Percentiles rank a stretch among this genome's conserved stretches.
These are phyloP conservation scores for Radopholus similis DNA, from an alignment of 1,140 invertebrate genomes.

Conservation along the genomic window DNA sequence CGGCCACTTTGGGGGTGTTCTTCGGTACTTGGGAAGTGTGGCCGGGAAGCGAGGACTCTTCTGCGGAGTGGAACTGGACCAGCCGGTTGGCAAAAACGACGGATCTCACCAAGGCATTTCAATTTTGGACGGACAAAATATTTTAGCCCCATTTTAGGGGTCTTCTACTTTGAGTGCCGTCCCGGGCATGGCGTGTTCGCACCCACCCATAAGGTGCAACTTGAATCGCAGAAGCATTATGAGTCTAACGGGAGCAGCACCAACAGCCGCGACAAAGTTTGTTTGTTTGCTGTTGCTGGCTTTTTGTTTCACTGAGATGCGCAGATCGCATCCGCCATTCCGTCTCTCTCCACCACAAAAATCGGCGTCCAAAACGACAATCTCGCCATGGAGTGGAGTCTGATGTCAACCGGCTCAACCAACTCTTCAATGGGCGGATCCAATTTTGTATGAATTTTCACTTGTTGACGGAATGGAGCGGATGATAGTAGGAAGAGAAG, in stretches of 20 bases:
- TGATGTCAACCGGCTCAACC: slow-evolving; percentile 26
- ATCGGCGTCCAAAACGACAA: too few relatives aligned
- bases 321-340: too few relatives aligned
- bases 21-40: slow-evolving; percentile 45
- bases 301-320: too few relatives aligned
- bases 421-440: slow-evolving; percentile 3
- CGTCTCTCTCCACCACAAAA: too few relatives aligned
- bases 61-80: slow-evolving; percentile 49
- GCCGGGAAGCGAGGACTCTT: slow-evolving; percentile 49
- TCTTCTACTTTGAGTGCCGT: slow-evolving; percentile 43
- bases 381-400: slow-evolving; percentile 21
- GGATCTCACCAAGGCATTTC: slow-evolving; percentile 46
- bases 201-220: slow-evolving; percentile 47
- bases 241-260: neutral
- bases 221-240: slow-evolving; percentile 12
- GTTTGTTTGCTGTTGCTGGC: too few relatives aligned
- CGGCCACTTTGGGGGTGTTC: slow-evolving; percentile 29
- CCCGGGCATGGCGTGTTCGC: slow-evolving; percentile 47
- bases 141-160: slow-evolving; percentile 17
- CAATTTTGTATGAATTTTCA: too few relatives aligned
- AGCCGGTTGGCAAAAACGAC: slow-evolving; percentile 49
- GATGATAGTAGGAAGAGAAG: too few relatives aligned
- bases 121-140: slow-evolving; percentile 1
- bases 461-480: too few relatives aligned
- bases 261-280: neutral